A percentile compares a stretch with the other conserved stretches of the same genome.
Evolutionary conservation across 2,113 vertebrate genomes (phyloP).

Genomic region (Gambusia holbrooki): DNA sequence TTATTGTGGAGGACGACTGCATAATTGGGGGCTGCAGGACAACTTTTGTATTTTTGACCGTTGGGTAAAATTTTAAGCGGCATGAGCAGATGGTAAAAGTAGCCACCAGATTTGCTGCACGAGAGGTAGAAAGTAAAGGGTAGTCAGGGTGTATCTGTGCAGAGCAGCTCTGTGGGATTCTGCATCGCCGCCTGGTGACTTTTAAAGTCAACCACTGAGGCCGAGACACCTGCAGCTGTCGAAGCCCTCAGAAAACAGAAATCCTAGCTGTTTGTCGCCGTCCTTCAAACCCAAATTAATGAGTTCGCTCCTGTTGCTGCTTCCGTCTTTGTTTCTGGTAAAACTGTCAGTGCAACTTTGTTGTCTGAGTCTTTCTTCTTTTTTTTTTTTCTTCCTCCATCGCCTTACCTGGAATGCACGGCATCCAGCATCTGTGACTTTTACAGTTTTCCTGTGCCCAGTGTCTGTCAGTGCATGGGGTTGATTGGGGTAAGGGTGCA

Average conservation of each 20-base stretch:
- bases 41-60: too few relatives aligned
- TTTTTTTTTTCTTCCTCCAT: not conserved
- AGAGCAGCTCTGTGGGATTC: too few relatives aligned
- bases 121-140: too few relatives aligned
- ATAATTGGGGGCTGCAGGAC: too few relatives aligned
- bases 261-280: constrained; percentile 28
- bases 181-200: not conserved
- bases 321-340: constrained; percentile 25
- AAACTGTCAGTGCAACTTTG: constrained; percentile 26
- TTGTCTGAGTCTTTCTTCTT: constrained; percentile 8
- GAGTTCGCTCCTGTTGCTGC: constrained; percentile 34
- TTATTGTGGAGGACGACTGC: too few relatives aligned
- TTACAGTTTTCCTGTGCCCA: not conserved
- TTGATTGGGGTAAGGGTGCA: not conserved
- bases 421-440: not conserved
- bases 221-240: constrained; percentile 20
- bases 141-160: too few relatives aligned
- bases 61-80: too few relatives aligned
- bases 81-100: too few relatives aligned
- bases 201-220: constrained; percentile 7
- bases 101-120: too few relatives aligned
- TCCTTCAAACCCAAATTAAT: constrained; percentile 39
- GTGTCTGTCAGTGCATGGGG: constrained; percentile 15
- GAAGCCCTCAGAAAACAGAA: not conserved
- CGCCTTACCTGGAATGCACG: constrained; percentile 20